Percentiles rank a stretch among this genome's conserved stretches.
Conservation (phyloP, 2,888 invertebrate genomes). For the Pilophorus perplexus region DNA sequence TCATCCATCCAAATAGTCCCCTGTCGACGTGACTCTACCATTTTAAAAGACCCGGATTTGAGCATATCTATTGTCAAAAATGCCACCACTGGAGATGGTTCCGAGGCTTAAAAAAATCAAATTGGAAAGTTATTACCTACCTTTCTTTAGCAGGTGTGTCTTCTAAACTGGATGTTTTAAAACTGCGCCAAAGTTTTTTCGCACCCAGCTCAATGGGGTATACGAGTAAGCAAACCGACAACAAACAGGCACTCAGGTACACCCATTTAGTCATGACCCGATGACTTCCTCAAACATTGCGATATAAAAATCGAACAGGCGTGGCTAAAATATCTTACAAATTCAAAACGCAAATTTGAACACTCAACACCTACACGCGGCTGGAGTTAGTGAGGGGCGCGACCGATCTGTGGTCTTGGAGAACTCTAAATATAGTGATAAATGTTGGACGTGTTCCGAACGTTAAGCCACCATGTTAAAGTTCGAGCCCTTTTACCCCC, state of each 20-base stretch:
- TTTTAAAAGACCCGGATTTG: too few relatives aligned
- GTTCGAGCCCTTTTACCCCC: too few relatives aligned
- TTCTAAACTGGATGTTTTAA: background rate
- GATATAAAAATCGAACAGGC: background rate
- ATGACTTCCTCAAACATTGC: background rate
- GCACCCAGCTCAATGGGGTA: slow-evolving; percentile 31
- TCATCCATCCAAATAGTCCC: too few relatives aligned
- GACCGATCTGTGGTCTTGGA: background rate
- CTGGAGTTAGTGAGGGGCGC: background rate
- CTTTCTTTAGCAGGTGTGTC: background rate
- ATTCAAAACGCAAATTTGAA: background rate
- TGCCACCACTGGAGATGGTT: background rate
- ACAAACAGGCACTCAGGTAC: slow-evolving; percentile 19
- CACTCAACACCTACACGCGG: background rate
- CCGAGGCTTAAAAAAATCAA: background rate
- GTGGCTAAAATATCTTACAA: background rate
- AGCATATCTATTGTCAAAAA: too few relatives aligned
- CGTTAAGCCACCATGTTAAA: too few relatives aligned
- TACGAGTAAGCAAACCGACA: slow-evolving; percentile 26
- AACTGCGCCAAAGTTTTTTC: slow-evolving; percentile 11
- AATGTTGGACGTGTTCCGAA: background rate
- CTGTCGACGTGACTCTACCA: too few relatives aligned
- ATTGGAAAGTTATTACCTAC: slow-evolving; percentile 5
- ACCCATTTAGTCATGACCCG: slow-evolving; percentile 26
- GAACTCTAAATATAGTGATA: slow-evolving; percentile 15